Evolutionary conservation across 2,888 invertebrate genomes (phyloP).

Genomic region (Pachymerium ferrugineum): DNA sequence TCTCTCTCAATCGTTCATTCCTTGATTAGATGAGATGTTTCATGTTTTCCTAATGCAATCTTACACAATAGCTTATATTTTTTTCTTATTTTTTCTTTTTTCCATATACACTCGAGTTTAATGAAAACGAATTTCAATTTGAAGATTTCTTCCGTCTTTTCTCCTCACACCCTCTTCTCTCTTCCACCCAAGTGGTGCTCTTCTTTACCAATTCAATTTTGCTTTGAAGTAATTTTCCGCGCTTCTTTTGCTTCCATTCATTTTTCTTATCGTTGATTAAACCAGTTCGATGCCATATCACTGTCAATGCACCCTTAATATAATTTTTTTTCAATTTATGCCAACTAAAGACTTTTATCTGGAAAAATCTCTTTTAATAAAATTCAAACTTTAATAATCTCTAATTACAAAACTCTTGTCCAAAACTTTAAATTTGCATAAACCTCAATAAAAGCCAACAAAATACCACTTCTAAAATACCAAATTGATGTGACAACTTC

Average conservation of each 20-base stretch:
- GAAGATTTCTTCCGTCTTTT: neutral
- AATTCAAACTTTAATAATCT: no score
- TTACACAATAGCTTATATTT: neutral
- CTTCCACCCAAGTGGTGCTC: no score
- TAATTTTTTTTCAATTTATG: neutral
- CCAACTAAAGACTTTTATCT: no score
- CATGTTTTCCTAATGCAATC: constrained; percentile 22
- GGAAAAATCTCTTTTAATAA: no score
- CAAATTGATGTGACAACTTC: neutral
- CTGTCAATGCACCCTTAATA: neutral
- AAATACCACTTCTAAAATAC: neutral
- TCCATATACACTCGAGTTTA: neutral
- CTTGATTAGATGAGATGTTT: constrained; percentile 11
- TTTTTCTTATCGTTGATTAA: constrained; percentile 27
- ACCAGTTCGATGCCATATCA: constrained; percentile 10
- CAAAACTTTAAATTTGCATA: no score
- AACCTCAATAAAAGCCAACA: no score
- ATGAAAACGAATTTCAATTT: constrained; percentile 25
- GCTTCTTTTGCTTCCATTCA: constrained; percentile 1
- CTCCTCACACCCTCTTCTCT: neutral
- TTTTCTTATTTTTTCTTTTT: neutral
- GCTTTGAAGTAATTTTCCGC: constrained; percentile 14
- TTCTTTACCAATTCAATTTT: constrained; percentile 4
- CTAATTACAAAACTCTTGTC: no score
- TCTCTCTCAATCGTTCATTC: neutral